Percentiles rank a stretch among this genome's conserved stretches.
Conservation (phyloP, 2,797 vertebrate genomes). For the Pseudotriccus pelzelni region DNA sequence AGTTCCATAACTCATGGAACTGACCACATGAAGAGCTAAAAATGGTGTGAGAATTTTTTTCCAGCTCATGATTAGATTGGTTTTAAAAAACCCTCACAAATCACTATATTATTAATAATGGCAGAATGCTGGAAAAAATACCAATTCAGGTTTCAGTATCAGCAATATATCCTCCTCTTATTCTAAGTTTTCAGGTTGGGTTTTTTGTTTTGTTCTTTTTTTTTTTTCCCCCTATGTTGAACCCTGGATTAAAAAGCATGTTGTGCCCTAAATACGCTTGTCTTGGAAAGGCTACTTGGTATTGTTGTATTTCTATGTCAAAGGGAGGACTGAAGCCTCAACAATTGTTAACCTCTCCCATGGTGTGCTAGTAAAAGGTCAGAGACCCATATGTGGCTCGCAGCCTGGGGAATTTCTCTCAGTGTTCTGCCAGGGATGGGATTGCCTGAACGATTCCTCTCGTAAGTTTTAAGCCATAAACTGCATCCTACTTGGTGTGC, state of each 20-base stretch:
- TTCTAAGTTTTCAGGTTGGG: neutral
- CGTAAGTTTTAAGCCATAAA: conserved; percentile 88
- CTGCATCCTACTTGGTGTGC: conserved; percentile 84
- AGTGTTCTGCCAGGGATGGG: conserved; percentile 78
- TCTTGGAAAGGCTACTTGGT: conserved; percentile 56
- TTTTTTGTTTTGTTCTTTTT: neutral
- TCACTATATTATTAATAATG: neutral
- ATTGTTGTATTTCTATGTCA: conserved; percentile 74
- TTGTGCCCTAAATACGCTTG: conserved; percentile 14
- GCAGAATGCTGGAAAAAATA: neutral
- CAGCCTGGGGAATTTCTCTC: conserved; percentile 78
- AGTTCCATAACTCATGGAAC: neutral
- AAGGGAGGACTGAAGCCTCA: conserved; percentile 58
- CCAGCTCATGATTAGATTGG: neutral
- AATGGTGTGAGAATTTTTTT: conserved; percentile 3
- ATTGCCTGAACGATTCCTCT: conserved; percentile 76
- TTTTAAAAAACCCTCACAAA: neutral
- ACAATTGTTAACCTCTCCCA: conserved; percentile 77
- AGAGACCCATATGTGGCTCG: conserved; percentile 73
- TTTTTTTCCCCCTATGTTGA: rapidly evolving
- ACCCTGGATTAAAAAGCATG: neutral
- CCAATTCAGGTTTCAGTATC: neutral
- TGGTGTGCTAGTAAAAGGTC: conserved; percentile 77
- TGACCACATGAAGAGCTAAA: conserved; percentile 7
- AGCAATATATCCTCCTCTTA: neutral